Base-by-base conservation (phyloP, 2,888 invertebrate species). In the Odontomyia ornata region DNA sequence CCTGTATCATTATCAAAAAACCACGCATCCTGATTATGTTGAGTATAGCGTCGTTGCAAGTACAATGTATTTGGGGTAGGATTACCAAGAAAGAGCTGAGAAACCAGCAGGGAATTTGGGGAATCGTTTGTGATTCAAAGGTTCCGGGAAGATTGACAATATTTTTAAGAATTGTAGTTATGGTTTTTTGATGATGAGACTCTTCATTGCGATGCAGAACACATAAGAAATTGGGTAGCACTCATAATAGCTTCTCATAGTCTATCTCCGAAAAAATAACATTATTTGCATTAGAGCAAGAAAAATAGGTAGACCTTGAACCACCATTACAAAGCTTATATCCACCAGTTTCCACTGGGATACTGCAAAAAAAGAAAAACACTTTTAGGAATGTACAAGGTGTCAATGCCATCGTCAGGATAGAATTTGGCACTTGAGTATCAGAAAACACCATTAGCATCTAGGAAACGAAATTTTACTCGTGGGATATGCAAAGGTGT, bases 371-470 rank as follows among this genome's bases (percentile, higher is more conserved):
- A n/a, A n/a, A n/a, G n/a, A n/a, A n/a, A n/a, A 47, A 47, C 46
- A 69, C 69, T 47, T 25, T 69, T 27, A 23, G 15, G 25, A 47
- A 5, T 69, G 1, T 69, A 69, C 46, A 46, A 30, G n/a, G 47
- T 69, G 69, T 47, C 69, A 69, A 69, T 47, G 69, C 47, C 69
- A 69, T 46, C 69, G 69, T 47, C 69, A 60, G 69, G 65, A 46
- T 64, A 28, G 43, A 73, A 57, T 73, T 72, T 28, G 18, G 27
- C 28, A 36, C 52, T 57, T 13, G 46, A 69, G 60, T 73, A 73
- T 73, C 73, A 73, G 60, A 73, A 73, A 57, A 73, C 73, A 73
- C 73, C 73, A 73, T 73, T 73, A 73, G 73, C 60, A 60, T 73
- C 60, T 57, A 57, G 73, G 73, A 73, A 57, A 30, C 57, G 60